A percentile compares a stretch with the other conserved stretches of the same genome.
phyloP scores from a whole-genome alignment of 1,140 invertebrate species.

The Drosophila obscura region DNA sequence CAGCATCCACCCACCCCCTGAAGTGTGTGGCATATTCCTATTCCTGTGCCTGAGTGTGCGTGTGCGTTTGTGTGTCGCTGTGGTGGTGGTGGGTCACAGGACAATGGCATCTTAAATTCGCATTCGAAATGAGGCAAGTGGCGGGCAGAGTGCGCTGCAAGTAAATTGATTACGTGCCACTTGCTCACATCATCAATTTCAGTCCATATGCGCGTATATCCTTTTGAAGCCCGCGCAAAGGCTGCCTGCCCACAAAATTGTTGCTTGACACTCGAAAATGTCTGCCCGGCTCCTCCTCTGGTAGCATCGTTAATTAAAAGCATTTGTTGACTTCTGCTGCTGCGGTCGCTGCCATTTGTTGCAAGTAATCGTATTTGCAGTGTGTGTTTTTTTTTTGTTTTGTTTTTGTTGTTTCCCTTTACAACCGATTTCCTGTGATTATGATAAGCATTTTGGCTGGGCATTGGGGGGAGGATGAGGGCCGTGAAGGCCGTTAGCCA shows the following conservation, averaged over 20 bases:
- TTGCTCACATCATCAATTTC: constrained; percentile 78
- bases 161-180: constrained; percentile 79
- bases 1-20: constrained; percentile 17
- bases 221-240: constrained; percentile 40
- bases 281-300: constrained; percentile 32
- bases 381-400: constrained; percentile 20
- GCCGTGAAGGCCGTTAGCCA: too few relatives aligned
- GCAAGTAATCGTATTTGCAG: background rate
- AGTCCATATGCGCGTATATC: constrained; percentile 74
- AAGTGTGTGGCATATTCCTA: background rate
- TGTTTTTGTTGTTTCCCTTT: constrained; percentile 27
- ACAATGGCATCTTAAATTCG: constrained; percentile 79
- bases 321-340: constrained; percentile 70
- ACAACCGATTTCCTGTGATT: constrained; percentile 32
- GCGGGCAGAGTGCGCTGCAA: constrained; percentile 27
- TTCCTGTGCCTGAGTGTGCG: too few relatives aligned
- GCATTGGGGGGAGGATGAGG: background rate
- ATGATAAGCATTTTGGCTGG: too few relatives aligned
- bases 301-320: constrained; percentile 67
- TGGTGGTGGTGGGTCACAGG: constrained; percentile 6
- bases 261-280: constrained; percentile 66
- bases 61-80: constrained; percentile 29
- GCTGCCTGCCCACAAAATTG: constrained; percentile 33
- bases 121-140: constrained; percentile 66
- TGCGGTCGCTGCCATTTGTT: constrained; percentile 24